Percentiles rank a stretch among this genome's conserved stretches.
These are phyloP conservation scores for Saccostrea glomerata DNA, from an alignment of 1,140 invertebrate genomes.

Conservation along the genomic window DNA sequence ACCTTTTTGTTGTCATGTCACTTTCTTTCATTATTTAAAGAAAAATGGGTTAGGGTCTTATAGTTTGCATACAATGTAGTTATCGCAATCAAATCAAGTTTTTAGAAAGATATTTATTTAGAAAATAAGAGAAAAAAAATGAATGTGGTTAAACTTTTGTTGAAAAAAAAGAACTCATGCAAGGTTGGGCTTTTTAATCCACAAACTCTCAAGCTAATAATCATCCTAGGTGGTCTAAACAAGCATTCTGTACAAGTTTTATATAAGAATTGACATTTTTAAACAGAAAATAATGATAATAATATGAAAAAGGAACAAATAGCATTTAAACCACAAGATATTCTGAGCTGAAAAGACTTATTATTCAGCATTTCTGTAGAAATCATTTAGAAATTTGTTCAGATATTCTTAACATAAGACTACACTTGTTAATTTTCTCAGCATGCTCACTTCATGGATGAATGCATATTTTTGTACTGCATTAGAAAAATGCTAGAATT, in stretches of 20 bases:
- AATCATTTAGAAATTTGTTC: not conserved
- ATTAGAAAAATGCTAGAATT: not conserved
- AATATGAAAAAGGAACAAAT: constrained; percentile 20
- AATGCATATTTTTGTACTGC: not conserved
- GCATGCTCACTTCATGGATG: constrained; percentile 1
- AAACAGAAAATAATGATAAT: not conserved
- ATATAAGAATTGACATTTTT: constrained; percentile 5
- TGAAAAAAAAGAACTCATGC: not conserved
- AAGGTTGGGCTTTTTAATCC: not conserved
- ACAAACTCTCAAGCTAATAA: not conserved
- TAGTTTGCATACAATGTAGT: not conserved
- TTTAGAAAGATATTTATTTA: not conserved
- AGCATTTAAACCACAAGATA: not conserved
- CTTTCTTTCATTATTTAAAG: not conserved
- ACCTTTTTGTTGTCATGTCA: not conserved
- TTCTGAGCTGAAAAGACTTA: constrained; percentile 11
- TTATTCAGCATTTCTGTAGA: constrained; percentile 12
- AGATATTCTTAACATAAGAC: not conserved
- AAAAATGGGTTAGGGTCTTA: not conserved
- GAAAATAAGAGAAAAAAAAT: not conserved
- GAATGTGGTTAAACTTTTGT: constrained; percentile 28
- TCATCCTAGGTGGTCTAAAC: not conserved
- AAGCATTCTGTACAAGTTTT: constrained; percentile 4
- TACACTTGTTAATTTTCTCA: constrained; percentile 34
- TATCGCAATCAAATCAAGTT: not conserved